Percentiles rank a stretch among this genome's conserved stretches.
Conservation (phyloP, 2,888 invertebrate genomes). For the Oasisia sp. region DNA sequence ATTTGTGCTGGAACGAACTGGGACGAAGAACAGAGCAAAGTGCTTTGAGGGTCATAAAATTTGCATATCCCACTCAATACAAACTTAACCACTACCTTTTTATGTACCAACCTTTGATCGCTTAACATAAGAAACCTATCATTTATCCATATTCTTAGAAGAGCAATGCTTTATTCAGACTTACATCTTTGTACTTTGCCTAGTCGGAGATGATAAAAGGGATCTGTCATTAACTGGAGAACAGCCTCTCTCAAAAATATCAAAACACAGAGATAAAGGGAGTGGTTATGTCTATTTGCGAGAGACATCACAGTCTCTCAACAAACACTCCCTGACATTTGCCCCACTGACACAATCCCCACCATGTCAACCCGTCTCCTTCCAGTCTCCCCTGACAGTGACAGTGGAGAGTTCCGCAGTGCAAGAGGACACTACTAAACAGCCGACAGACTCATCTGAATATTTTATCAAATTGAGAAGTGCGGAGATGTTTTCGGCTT, state of each 20-base stretch:
- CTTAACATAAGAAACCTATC: too few relatives aligned
- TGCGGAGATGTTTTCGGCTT: background rate
- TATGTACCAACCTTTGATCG: too few relatives aligned
- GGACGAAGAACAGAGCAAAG: too few relatives aligned
- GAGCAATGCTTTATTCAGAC: background rate
- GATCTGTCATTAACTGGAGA: background rate
- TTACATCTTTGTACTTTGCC: background rate
- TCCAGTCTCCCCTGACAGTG: background rate
- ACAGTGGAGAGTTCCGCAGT: background rate
- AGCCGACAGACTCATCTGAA: background rate
- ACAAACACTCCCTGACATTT: background rate
- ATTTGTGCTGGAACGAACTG: too few relatives aligned
- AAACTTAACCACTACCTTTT: too few relatives aligned
- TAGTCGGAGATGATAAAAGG: background rate
- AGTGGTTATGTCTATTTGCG: background rate
- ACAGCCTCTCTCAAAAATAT: background rate
- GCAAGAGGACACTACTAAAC: background rate
- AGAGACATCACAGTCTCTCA: background rate
- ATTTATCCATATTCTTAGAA: too few relatives aligned
- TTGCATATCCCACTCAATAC: too few relatives aligned
- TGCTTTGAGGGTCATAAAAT: too few relatives aligned
- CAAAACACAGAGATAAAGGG: background rate
- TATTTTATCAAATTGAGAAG: background rate
- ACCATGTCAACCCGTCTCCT: background rate
- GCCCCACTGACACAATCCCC: background rate